These are phyloP conservation scores for Enteromius viviparus DNA, from an alignment of 2,797 vertebrate genomes.

Conservation along the genomic window DNA sequence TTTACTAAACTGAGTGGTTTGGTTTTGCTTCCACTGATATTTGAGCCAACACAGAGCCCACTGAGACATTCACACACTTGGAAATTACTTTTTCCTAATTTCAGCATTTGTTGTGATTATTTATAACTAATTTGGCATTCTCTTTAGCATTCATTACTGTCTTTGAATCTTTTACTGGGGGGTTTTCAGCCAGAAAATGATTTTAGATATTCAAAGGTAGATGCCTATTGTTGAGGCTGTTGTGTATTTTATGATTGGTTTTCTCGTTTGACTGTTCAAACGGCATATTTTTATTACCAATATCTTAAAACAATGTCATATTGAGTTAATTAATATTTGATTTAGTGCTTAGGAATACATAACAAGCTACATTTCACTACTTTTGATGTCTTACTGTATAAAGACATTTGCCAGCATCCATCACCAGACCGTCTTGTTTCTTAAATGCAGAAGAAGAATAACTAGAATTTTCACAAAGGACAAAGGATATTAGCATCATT, in stretches of 20 bases:
- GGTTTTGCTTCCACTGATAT: conserved; percentile 23
- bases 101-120: conserved; percentile 21
- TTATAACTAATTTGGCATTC: conserved; percentile 5
- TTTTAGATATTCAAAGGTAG: neutral
- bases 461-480: conserved; percentile 14
- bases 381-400: neutral
- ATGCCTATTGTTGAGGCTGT: neutral
- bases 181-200: neutral
- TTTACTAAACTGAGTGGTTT: conserved; percentile 28
- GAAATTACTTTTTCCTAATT: conserved; percentile 27
- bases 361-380: neutral
- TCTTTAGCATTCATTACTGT: neutral
- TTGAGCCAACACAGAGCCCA: conserved; percentile 23
- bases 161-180: conserved; percentile 9
- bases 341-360: conserved; percentile 2
- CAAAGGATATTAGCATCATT: conserved; percentile 4
- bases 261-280: conserved; percentile 12
- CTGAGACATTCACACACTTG: conserved; percentile 5
- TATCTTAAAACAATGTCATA: neutral
- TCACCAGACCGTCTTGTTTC: conserved; percentile 5
- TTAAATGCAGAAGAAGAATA: conserved; percentile 23
- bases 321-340: conserved; percentile 9
- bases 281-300: neutral
- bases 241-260: neutral
- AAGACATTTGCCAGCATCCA: neutral